Conservation (phyloP, 1,140 invertebrate species). For the Drosophila sp. region DNA sequence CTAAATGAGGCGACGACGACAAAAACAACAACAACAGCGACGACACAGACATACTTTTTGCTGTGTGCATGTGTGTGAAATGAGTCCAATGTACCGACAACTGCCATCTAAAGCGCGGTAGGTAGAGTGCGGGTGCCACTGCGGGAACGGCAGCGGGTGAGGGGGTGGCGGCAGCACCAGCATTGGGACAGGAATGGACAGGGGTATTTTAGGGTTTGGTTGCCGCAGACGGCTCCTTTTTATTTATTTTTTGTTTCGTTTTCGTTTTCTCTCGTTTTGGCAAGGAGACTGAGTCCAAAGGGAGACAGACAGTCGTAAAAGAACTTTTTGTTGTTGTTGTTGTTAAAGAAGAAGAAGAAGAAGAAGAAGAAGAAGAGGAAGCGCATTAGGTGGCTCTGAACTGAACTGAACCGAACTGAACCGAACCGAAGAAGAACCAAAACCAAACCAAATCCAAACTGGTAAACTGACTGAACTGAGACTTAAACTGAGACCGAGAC, state of each 20-base stretch:
- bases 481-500: too few relatives aligned
- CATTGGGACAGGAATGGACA: slow-evolving; percentile 28
- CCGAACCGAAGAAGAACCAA: background rate
- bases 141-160: background rate
- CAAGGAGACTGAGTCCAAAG: slow-evolving; percentile 18
- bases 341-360: too few relatives aligned
- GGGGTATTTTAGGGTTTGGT: slow-evolving; percentile 37
- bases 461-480: too few relatives aligned
- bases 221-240: slow-evolving; percentile 64
- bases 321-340: slow-evolving; percentile 47
- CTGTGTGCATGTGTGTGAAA: slow-evolving; percentile 54
- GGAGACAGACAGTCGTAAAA: slow-evolving; percentile 66
- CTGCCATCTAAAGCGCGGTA: slow-evolving; percentile 26
- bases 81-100: slow-evolving; percentile 75
- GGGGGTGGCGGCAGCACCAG: background rate
- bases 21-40: slow-evolving; percentile 57
- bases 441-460: background rate
- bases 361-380: slow-evolving; percentile 58
- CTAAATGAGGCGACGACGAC: slow-evolving; percentile 76
- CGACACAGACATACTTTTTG: slow-evolving; percentile 63
- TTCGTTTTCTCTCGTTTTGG: background rate
- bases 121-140: slow-evolving; percentile 7
- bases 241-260: slow-evolving; percentile 6
- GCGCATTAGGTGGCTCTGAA: slow-evolving; percentile 69
- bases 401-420: slow-evolving; percentile 11